Evolutionary conservation across 2,888 invertebrate genomes (phyloP).

Genomic region (Melanchra persicariae): DNA sequence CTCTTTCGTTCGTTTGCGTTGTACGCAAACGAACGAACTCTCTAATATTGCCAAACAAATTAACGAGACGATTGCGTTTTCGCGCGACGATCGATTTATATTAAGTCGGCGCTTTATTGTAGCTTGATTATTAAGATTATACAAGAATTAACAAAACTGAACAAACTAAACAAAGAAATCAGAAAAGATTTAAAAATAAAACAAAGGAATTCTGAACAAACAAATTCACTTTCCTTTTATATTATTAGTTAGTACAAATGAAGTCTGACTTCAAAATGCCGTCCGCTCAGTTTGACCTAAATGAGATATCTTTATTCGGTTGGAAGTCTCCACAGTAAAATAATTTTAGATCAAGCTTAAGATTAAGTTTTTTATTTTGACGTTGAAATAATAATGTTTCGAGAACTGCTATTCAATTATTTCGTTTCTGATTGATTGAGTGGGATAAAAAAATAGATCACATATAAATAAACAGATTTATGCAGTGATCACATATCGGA

Average conservation of each 20-base stretch:
- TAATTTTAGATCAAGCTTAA: slow-evolving; percentile 30
- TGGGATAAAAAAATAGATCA: no score
- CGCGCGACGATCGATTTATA: no score
- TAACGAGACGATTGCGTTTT: no score
- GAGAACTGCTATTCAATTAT: slow-evolving; percentile 4
- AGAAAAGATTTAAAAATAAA: background rate
- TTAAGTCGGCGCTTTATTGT: no score
- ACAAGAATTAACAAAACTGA: no score
- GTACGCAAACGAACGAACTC: no score
- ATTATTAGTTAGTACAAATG: slow-evolving; percentile 51
- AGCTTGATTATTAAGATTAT: background rate
- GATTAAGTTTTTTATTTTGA: slow-evolving; percentile 26
- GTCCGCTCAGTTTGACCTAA: slow-evolving; percentile 43
- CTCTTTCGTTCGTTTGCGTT: no score
- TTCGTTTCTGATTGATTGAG: slow-evolving; percentile 14
- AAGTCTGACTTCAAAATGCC: slow-evolving; percentile 39
- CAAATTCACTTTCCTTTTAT: slow-evolving; percentile 45
- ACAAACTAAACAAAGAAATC: background rate
- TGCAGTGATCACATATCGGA: no score
- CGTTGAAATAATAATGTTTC: slow-evolving; percentile 34
- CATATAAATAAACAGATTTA: no score
- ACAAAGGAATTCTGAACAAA: slow-evolving; percentile 28
- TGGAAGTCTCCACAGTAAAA: slow-evolving; percentile 30
- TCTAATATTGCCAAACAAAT: no score
- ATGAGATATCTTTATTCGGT: slow-evolving; percentile 46